A percentile compares a stretch with the other conserved stretches of the same genome.
These are phyloP conservation scores for Montifringilla adamsi DNA, from an alignment of 2,113 vertebrate species.

Conservation along the genomic window DNA sequence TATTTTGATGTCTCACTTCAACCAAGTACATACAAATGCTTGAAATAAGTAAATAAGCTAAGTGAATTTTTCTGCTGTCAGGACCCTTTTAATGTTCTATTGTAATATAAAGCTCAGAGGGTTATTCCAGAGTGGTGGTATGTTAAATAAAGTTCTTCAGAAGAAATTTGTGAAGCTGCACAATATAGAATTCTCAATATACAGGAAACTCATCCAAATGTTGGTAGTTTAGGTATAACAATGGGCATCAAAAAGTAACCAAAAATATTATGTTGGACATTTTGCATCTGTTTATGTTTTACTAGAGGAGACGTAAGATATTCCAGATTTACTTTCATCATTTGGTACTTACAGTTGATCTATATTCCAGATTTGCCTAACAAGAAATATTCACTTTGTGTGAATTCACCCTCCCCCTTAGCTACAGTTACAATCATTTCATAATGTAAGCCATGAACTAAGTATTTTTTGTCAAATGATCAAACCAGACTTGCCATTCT, in stretches of 20 bases:
- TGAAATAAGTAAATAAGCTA: not conserved
- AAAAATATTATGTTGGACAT: conserved; percentile 9
- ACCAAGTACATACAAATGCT: not conserved
- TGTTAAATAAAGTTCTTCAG: not conserved
- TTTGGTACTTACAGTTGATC: conserved; percentile 23
- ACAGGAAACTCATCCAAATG: not conserved
- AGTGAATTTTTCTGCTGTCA: not conserved
- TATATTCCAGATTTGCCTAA: conserved; percentile 41
- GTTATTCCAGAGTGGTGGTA: not conserved
- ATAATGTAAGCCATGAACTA: not conserved
- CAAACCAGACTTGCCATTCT: not conserved
- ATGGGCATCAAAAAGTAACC: not conserved
- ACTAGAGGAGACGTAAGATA: not conserved
- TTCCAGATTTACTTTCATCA: conserved; percentile 44
- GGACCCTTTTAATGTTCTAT: not conserved
- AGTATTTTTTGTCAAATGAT: not conserved
- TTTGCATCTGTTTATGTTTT: conserved; percentile 55
- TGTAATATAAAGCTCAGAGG: not conserved
- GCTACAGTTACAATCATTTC: not conserved
- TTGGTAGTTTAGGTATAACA: not conserved
- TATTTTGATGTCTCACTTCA: not conserved
- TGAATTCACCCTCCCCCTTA: not conserved
- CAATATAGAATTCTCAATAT: not conserved
- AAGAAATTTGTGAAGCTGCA: not conserved
- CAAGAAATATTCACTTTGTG: conserved; percentile 24